Evolutionary conservation across 2,888 invertebrate species (phyloP), one percentile per base, ranked within the genome.

Genomic region (Ennomos quercinarius): DNA sequence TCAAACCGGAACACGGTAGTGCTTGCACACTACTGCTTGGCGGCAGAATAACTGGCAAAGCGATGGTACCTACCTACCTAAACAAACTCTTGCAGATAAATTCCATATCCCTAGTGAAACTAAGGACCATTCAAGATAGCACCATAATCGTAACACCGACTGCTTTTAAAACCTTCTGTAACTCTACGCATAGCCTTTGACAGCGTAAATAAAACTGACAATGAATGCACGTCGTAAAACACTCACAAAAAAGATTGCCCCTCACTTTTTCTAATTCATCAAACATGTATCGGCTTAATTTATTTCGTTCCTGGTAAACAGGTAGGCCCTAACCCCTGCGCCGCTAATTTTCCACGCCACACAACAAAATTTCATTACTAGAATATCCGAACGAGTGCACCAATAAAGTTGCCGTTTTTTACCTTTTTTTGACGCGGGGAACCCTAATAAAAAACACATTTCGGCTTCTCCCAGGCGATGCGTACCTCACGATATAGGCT

Each of bases 391-490:
- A 55, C 40, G 57, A 59, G 61, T 68, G 63, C 61, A 63, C 53
- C 63, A 61, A 64, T 65, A 66, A 68, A 66, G 60, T 64, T 64
- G 43, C 45, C 60, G 62, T 67, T 67, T 67, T 67, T 70, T 65
- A 64, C 64, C 57, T 60, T 58, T 57, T 68, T 68, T 66, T 66
- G 65, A 68, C 65, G 67, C 58, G 60, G 44, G 63, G 64, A 60
- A 71, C 73, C 73, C 71, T 73, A 75, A 74, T 78, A 81, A 83
- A 79, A 83, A 82, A 80, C 76, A 78, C 75, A 77, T 79, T 75
- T 74, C 74, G 71, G 65, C 54, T 59, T 67, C 72, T 80, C 76
- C 77, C 73, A 57, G 59, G 72, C 71, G 80, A 80, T 79, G 70
- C 66, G 73, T 77, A 81, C 81, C 79, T 74, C 73, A 68, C 67